phyloP scores from a whole-genome alignment of 2,888 invertebrate species.

The Standfussiana lucernea region DNA sequence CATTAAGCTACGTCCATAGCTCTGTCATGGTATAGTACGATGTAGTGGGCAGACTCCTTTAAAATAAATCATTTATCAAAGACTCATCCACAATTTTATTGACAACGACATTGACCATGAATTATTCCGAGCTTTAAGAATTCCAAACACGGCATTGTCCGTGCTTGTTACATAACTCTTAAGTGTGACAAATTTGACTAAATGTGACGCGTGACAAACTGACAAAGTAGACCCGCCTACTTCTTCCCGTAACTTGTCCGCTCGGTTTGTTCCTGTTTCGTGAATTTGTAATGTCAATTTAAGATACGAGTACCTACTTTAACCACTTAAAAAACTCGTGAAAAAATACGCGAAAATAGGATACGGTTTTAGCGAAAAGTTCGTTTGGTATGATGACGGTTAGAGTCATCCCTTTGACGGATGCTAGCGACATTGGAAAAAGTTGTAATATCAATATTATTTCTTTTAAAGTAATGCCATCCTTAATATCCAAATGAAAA shows the following conservation, averaged over 20 bases:
- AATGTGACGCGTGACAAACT: conserved; percentile 37
- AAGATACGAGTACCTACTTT: background rate
- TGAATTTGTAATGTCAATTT: conserved; percentile 44
- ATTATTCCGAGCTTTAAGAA: conserved; percentile 41
- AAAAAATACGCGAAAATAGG: background rate
- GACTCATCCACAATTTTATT: background rate
- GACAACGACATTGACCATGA: conserved; percentile 44
- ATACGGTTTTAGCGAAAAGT: background rate
- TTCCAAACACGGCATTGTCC: conserved; percentile 44
- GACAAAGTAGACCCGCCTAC: conserved; percentile 58
- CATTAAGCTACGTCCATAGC: background rate
- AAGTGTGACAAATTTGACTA: conserved; percentile 56
- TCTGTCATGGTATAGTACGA: background rate
- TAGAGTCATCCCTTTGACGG: background rate
- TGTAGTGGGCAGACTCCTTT: background rate
- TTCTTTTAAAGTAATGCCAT: background rate
- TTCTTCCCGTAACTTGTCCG: conserved; percentile 49
- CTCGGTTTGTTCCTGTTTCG: conserved; percentile 25
- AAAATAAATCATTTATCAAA: background rate
- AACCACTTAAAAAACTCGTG: background rate
- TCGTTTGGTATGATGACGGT: background rate
- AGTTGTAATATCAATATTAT: background rate
- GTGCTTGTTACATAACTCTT: conserved; percentile 36
- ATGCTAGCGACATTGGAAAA: background rate
- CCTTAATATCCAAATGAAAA: background rate